Evolutionary conservation across 2,797 vertebrate species (phyloP).

Genomic region (Semotilus atromaculatus): DNA sequence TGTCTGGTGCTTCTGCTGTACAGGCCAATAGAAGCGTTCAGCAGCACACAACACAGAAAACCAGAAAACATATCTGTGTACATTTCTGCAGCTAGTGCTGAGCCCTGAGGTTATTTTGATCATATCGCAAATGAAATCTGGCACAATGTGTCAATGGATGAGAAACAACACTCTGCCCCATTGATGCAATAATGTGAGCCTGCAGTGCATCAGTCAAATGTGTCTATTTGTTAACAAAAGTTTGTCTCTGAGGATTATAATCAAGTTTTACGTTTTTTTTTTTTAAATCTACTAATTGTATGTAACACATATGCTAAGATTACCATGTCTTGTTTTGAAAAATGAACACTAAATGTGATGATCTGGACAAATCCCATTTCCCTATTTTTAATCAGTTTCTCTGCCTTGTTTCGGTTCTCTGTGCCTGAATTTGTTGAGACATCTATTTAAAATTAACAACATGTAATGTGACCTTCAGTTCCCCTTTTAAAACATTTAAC

Average conservation of each 20-base stretch:
- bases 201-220: not conserved
- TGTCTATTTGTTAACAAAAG: not conserved
- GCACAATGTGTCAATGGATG: not conserved
- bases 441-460: conserved; percentile 6
- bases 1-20: not conserved
- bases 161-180: not conserved
- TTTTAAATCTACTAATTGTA: not conserved
- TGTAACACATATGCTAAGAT: not conserved
- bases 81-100: not conserved
- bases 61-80: conserved; percentile 22
- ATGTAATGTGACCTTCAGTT: conserved; percentile 6
- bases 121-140: not conserved
- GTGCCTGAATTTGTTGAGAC: not conserved
- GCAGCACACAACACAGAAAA: not conserved
- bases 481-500: not conserved
- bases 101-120: conserved; percentile 19
- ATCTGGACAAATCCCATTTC: conserved; percentile 9
- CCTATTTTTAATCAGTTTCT: not conserved
- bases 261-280: not conserved
- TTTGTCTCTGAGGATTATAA: not conserved
- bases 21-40: not conserved
- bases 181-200: not conserved
- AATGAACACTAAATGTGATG: not conserved
- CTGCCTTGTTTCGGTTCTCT: not conserved
- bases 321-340: not conserved